Base-by-base conservation (phyloP, 2,888 invertebrate species). In the Polyommatus iphigenia region DNA sequence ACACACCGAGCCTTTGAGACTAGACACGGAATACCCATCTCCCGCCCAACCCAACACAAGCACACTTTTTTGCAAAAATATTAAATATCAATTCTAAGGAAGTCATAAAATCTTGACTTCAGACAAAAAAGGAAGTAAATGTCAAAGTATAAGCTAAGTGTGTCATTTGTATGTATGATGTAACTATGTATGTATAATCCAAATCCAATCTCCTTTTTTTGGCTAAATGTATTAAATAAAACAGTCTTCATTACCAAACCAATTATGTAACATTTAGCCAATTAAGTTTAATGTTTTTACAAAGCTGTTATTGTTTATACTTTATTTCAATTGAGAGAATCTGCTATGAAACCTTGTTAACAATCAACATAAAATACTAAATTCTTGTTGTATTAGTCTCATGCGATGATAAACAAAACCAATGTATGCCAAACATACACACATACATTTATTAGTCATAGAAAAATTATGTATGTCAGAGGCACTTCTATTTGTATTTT, bases 391-490 rank as follows among this genome's bases (percentile, higher is more conserved):
- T 62, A 62, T 62, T 10, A 62, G 4, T 24, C 62, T 62, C 24
- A 62, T 24, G 29, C 3, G 29, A 29, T 29, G 24, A 62, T 62
- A 62, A 24, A 24, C 24, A 24, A 62, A 62, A 24, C 13, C 5
- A 67, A 67, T 67, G 67, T 67, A 67, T 32, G 29, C 5, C 4
- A 67, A 67, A 67, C 29, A 29, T 67, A 54, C 46, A 46, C 13
- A 67, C 29, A 29, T 67, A 54, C 46, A 46, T 46, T 46, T 46
- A 32, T 67, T 67, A 67, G 67, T 67, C 67, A 67, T 67, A 67
- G 29, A 67, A 67, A 67, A 67, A 32, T 32, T 67, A 67, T 67
- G 29, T 67, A 67, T 67, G 29, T 67, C 18, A 67, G 67, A 67
- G 29, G 67, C 29, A 18, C 29, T 29, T 13, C 13, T 29, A 13